Base-by-base conservation (phyloP, 2,797 vertebrate species). In the Melanotaenia trifasciata region DNA sequence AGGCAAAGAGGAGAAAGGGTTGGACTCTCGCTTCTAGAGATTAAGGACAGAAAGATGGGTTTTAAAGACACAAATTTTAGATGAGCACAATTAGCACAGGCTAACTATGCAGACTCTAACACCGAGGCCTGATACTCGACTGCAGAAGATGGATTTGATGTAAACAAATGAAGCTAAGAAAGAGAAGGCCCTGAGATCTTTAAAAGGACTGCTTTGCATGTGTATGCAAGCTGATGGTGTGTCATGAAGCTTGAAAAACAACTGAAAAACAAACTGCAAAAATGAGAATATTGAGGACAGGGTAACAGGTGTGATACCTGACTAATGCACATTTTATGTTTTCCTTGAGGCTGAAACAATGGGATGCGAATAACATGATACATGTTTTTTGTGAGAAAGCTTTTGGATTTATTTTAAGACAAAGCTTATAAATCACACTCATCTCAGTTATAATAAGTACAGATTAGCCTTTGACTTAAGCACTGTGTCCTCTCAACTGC, bases 301-400 rank as follows among this genome's bases (percentile, higher is more conserved):
- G 83, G 88, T 88, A 80, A 86, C 76, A 74, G 78, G 76, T 80
- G 72, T 75, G 64, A 88, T 14, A 58, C 80, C 76, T 83, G 80
- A 69, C n/a, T 68, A 72, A 80, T 89, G 87, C 85, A 92, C 84
- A 89, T 74, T 76, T 70, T 69, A 67, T 75, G 32, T 63, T 79
- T 69, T 67, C 67, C 53, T 56, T 36, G 57, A 80, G 64, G 38
- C 26, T 72, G 58, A 85, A 64, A 28, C 7, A 66, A 69, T 60
- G 61, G 58, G 56, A 70, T 13, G 14, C 71, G 47, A 1, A 0
- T 47, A 51, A 33, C 1, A 0, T n/a, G n/a, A 70, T 70, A 22
- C 26, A 45, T 35, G 47, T 4, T 28, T 72, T 5, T 4, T 50
- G 33, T 64, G 57, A 50, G 56, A 47, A 51, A 64, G 67, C 35